A percentile compares a stretch with the other conserved stretches of the same genome.
Evolutionary conservation across 2,113 vertebrate species (phyloP).

Genomic region (Pogonocichla stellata): DNA sequence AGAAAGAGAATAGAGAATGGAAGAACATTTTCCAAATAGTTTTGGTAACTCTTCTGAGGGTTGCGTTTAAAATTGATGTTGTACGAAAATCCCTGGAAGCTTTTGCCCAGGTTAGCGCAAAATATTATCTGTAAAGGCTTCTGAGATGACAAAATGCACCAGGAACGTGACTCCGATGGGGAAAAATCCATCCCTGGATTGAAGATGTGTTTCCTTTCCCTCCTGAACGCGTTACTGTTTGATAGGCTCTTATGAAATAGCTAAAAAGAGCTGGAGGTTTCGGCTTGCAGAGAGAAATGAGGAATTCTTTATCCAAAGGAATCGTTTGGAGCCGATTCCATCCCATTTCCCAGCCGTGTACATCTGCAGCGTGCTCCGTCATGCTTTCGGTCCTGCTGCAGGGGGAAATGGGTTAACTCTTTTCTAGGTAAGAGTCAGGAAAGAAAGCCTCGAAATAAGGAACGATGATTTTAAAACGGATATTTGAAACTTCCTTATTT

Average conservation of each 20-base stretch:
- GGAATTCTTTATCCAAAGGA: not conserved
- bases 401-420: slow-evolving; percentile 35
- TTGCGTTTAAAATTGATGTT: not conserved
- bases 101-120: not conserved
- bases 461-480: slow-evolving; percentile 43
- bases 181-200: not conserved
- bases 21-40: slow-evolving; percentile 65
- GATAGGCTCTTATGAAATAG: not conserved
- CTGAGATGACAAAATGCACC: not conserved
- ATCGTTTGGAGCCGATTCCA: not conserved
- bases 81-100: not conserved
- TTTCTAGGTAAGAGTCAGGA: not conserved
- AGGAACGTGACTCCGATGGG: not conserved
- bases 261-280: not conserved
- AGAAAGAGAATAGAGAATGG: slow-evolving; percentile 63
- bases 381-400: not conserved
- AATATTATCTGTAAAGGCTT: not conserved
- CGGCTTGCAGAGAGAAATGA: not conserved
- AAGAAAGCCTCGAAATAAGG: not conserved
- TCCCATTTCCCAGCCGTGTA: not conserved
- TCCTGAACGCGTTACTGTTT: not conserved
- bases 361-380: not conserved
- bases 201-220: not conserved
- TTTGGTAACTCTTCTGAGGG: slow-evolving; percentile 10
- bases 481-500: slow-evolving; percentile 58